Base-by-base conservation (phyloP, 2,797 vertebrate genomes). In the Macropodus opercularis region DNA sequence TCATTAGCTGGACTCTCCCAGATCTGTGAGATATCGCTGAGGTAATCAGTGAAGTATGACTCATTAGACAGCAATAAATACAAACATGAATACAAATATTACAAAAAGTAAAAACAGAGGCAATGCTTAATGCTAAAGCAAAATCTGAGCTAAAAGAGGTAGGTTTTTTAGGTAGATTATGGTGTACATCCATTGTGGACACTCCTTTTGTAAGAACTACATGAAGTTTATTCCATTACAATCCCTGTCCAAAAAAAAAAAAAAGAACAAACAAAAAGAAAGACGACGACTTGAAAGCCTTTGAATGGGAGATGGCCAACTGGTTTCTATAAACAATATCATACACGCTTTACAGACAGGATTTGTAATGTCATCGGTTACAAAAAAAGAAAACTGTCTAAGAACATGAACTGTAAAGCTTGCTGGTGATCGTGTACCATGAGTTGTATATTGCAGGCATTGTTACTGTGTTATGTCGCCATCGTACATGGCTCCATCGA, bases 51-150 rank as follows among this genome's bases (percentile, higher is more conserved):
- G 82, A 90, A 89, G 81, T 92, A 89, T 92, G 90, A 92, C 87
- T 89, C 87, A 92, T 91, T 91, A 91, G 86, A 91, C 88, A 88
- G 87, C 89, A 93, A 93, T 93, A 93, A 93, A 93, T 93, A 93
- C 86, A 90, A 90, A 92, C 89, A 92, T 85, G 90, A 90, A 92
- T 91, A 92, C 90, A 91, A 91, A 92, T 88, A 90, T 91, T 90
- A 90, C 85, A 90, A 92, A n/a, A 92, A 91, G 89, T 90, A 90
- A 90, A 92, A 93, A 92, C 88, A 87, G 86, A 92, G 88, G 90
- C 91, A 91, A 87, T 87, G 87, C 89, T 90, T 86, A 87, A 90
- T 87, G 89, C 85, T 87, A 84, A 90, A 90, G 88, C 84, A 90
- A 88, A 87, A 85, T 87, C 84, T 84, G 87, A 88, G 90, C 87